Percentiles rank a stretch among this genome's conserved stretches.
Evolutionary conservation across 2,888 invertebrate species (phyloP).

Genomic region (Eupithecia inturbata): DNA sequence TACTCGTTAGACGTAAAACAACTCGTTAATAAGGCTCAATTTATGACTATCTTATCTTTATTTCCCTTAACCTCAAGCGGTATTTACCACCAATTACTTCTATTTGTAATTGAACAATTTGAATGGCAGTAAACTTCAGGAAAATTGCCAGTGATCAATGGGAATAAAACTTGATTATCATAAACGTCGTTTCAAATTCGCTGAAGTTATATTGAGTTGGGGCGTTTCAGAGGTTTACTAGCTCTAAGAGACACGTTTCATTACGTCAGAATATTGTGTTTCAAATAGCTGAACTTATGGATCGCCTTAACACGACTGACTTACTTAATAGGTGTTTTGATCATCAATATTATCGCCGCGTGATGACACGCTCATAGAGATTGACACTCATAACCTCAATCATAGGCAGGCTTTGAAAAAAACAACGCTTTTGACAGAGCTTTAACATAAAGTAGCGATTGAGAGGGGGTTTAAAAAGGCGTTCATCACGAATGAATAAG

Average conservation of each 20-base stretch:
- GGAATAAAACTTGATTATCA: conserved; percentile 48
- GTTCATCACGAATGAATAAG: background rate
- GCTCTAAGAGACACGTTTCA: background rate
- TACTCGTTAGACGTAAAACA: background rate
- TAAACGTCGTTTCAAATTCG: conserved; percentile 44
- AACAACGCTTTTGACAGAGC: background rate
- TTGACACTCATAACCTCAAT: background rate
- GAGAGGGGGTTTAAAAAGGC: background rate
- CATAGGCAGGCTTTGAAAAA: background rate
- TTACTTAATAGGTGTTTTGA: background rate
- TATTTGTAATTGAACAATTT: conserved; percentile 31
- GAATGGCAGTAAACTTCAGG: conserved; percentile 41
- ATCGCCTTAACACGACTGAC: background rate
- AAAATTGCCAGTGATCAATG: conserved; percentile 45
- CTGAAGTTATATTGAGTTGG: conserved; percentile 46
- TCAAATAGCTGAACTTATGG: background rate
- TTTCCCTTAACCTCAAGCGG: background rate
- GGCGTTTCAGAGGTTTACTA: conserved; percentile 21
- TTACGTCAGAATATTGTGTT: background rate
- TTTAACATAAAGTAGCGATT: background rate
- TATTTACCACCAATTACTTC: conserved; percentile 20
- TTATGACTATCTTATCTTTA: conserved; percentile 1
- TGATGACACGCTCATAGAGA: background rate
- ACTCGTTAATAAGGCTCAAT: background rate
- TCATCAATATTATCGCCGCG: background rate